Evolutionary conservation across 1,140 invertebrate species (phyloP).

Genomic region (Agrypnia vestita): DNA sequence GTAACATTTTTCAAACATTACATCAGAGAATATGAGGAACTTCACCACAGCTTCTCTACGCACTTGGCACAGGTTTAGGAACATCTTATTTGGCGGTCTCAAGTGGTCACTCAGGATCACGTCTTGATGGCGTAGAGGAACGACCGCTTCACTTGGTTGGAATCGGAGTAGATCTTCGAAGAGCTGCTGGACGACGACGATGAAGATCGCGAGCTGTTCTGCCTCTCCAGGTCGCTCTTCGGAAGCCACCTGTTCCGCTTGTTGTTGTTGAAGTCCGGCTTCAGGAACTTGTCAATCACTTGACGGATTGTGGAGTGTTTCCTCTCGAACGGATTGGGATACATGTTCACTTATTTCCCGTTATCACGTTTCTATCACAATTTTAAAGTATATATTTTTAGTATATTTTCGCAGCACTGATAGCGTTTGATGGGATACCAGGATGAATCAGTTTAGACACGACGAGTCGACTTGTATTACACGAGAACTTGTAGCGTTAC

Average conservation of each 20-base stretch:
- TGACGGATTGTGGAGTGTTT: slow-evolving; percentile 82
- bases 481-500: slow-evolving; percentile 21
- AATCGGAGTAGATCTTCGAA: not conserved
- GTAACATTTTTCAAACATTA: not conserved
- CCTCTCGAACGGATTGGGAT: slow-evolving; percentile 82
- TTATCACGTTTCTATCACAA: slow-evolving; percentile 11
- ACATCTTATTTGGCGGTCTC: slow-evolving; percentile 32
- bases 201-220: slow-evolving; percentile 54
- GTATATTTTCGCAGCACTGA: not conserved
- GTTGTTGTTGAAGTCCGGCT: slow-evolving; percentile 65
- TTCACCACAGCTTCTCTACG: not conserved
- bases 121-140: slow-evolving; percentile 51
- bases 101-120: slow-evolving; percentile 24
- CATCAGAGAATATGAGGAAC: not conserved
- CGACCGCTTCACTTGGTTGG: slow-evolving; percentile 27
- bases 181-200: slow-evolving; percentile 44
- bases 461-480: slow-evolving; percentile 4
- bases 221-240: slow-evolving; percentile 55
- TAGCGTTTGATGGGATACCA: not conserved
- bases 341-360: slow-evolving; percentile 72
- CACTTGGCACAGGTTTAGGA: slow-evolving; percentile 36
- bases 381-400: not conserved
- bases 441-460: not conserved
- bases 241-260: slow-evolving; percentile 46
- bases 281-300: slow-evolving; percentile 77